Evolutionary conservation across 2,797 vertebrate genomes (phyloP), one percentile per base, ranked within the genome.

Genomic region (Heterohyrax brucei): DNA sequence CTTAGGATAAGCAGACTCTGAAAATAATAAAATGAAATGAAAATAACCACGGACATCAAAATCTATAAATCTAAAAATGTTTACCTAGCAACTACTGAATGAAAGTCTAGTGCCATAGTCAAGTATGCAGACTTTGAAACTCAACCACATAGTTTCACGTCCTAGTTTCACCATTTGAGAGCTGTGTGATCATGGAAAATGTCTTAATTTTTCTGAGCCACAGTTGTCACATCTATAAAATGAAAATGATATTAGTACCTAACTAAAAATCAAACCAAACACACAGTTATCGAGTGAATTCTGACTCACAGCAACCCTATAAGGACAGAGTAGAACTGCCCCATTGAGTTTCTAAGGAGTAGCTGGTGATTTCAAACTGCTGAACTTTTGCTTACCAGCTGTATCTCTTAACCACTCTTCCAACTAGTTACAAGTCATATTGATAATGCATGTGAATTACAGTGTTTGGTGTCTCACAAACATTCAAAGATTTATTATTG

Each of bases 11-110:
- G 3, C 70, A 3, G 0, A 94, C 82, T 72, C 89, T 77, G 10
- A 84, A 86, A 83, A 19, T 44, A 83, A 83, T 16, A 50, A 80
- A 80, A 21, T 16, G 56, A 80, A 80, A 21, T 64, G 22, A 92
- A 95, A 94, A 78, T 77, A 76, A 9, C 59, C 76, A 91, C 68
- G 44, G 16, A 84, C 26, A 7, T 94, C 62, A 76, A 64, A 19
- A 66, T 79, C 53, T 5, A 39, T 39, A 39, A 39, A 39, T 86
- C 3, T 22, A 53, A 56, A 77, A 68, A 76, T 53, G 81, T 79
- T 76, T 56, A 50, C 7, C 24, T 10, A 62, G 7, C 24, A 48
- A 56, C 39, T 79, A 83, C 24, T 87, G 76, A 77, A 44, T 46
- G 18, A 33, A 1, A 81, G 5, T 10, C 72, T 1, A 70, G 73